Conservation (phyloP, 2,797 vertebrate genomes). For the Artibeus lituratus region DNA sequence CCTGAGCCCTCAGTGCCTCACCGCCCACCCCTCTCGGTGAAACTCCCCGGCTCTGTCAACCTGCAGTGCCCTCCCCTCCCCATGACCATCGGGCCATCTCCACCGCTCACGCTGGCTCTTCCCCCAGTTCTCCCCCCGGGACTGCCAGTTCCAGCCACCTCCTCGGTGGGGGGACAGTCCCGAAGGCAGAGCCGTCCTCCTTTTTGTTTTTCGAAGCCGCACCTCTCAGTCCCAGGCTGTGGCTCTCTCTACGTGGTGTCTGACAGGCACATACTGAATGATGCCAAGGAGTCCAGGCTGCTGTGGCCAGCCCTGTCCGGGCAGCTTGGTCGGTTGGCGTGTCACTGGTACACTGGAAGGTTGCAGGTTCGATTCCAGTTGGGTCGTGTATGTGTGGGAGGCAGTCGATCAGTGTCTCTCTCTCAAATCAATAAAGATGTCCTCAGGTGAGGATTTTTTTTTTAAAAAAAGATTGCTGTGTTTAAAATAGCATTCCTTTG, state of each 20-base stretch:
- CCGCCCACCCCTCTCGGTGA: too few relatives aligned
- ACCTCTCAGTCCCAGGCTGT: background rate
- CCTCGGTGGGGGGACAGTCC: background rate
- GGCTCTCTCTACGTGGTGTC: background rate
- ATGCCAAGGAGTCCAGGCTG: background rate
- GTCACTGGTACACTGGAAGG: too few relatives aligned
- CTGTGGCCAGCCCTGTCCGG: too few relatives aligned
- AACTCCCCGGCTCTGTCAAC: background rate
- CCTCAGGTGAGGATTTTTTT: too few relatives aligned
- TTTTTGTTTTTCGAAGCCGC: background rate
- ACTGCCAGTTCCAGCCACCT: background rate
- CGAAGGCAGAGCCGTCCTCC: background rate
- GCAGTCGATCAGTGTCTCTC: too few relatives aligned
- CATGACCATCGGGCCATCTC: background rate
- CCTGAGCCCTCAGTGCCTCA: background rate
- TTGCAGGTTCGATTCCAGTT: too few relatives aligned
- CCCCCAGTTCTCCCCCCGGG: accelerated
- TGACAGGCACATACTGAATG: background rate
- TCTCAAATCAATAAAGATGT: too few relatives aligned
- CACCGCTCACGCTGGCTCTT: background rate
- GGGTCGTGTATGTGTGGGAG: too few relatives aligned
- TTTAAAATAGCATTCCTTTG: background rate
- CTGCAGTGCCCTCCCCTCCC: background rate
- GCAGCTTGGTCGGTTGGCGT: too few relatives aligned
- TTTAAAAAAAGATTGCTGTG: background rate